These are phyloP conservation scores for Bradypodion pumilum DNA, from an alignment of 2,797 vertebrate species.

Conservation along the genomic window DNA sequence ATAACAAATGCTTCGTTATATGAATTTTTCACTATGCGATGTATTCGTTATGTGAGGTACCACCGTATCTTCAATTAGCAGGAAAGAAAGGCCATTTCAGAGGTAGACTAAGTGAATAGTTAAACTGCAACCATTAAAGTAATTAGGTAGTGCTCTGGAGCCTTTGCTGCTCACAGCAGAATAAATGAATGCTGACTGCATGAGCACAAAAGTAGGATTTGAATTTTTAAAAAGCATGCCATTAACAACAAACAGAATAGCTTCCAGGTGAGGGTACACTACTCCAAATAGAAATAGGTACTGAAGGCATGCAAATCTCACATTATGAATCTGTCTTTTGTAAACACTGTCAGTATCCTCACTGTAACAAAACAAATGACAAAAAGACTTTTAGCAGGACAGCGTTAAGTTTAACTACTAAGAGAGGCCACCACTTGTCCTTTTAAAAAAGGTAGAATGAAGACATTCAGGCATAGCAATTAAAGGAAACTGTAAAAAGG, in stretches of 20 bases:
- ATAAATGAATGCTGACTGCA: not conserved
- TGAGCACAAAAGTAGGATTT: not conserved
- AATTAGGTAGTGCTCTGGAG: too few species aligned
- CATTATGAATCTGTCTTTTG: not conserved
- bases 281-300: not conserved
- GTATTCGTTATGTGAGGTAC: too few species aligned
- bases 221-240: not conserved
- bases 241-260: not conserved
- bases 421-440: slow-evolving; percentile 22
- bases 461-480: slow-evolving; percentile 26
- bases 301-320: not conserved
- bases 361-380: slow-evolving; percentile 17
- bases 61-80: not conserved
- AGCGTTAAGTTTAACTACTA: slow-evolving; percentile 36
- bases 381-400: not conserved
- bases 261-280: not conserved
- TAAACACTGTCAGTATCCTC: not conserved
- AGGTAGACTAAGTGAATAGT: not conserved
- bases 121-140: not conserved
- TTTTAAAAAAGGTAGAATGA: slow-evolving; percentile 15
- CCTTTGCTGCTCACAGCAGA: not conserved
- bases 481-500: not conserved
- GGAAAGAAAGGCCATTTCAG: not conserved
- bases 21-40: too few species aligned
- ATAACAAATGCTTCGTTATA: too few species aligned